These are phyloP conservation scores for Actinia tenebrosa DNA, from an alignment of 64 coral and sea anemone species.

Conservation along the genomic window DNA sequence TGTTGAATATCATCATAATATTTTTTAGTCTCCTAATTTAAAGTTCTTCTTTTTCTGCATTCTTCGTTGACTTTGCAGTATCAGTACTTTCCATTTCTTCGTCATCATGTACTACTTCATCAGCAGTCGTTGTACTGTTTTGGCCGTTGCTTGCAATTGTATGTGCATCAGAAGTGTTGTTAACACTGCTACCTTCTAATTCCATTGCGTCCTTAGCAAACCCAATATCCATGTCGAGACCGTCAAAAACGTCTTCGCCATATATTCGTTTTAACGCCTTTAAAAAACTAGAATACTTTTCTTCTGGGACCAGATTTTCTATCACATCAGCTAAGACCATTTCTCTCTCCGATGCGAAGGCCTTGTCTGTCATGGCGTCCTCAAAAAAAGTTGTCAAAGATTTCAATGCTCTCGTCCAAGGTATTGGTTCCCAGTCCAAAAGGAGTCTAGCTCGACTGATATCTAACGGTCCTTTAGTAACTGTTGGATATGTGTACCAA, in stretches of 20 bases:
- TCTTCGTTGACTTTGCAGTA: not conserved
- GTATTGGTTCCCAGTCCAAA: constrained; percentile 75
- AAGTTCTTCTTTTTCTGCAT: not conserved
- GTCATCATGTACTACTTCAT: not conserved
- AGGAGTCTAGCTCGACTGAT: constrained; percentile 60
- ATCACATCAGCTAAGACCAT: constrained; percentile 84
- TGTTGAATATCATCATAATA: no score
- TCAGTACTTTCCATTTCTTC: not conserved
- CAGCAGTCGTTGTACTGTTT: not conserved
- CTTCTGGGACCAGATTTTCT: constrained; percentile 73
- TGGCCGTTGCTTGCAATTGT: not conserved
- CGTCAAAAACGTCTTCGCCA: constrained; percentile 75
- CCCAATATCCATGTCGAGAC: constrained; percentile 68
- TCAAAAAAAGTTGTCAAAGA: constrained; percentile 60
- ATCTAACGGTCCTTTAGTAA: constrained; percentile 79
- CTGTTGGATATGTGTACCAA: constrained; percentile 91
- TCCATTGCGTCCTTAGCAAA: constrained; percentile 55
- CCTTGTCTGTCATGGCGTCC: constrained; percentile 73
- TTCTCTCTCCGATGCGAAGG: constrained; percentile 70
- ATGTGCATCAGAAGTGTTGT: not conserved
- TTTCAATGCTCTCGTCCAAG: constrained; percentile 55
- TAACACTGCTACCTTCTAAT: constrained; percentile 34
- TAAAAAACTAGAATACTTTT: constrained; percentile 52
- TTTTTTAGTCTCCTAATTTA: not conserved
- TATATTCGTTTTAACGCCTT: constrained; percentile 57